Conservation (phyloP, 1,140 invertebrate genomes). For the Lasioglossum albipes region DNA sequence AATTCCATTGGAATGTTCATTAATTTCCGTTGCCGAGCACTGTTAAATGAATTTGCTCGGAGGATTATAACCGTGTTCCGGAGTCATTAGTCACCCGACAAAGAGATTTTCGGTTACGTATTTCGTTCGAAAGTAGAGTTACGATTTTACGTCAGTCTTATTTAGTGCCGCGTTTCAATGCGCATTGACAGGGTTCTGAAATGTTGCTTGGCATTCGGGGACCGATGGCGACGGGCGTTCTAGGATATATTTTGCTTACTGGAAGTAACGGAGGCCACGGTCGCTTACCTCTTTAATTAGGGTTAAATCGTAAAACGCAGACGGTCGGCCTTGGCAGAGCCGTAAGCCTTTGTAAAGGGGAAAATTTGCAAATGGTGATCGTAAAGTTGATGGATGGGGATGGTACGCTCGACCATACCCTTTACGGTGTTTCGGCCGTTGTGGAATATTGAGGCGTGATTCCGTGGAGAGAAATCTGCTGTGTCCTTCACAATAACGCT, state of each 20-base stretch:
- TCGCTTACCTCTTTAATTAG: constrained; percentile 75
- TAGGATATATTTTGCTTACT: constrained; percentile 43
- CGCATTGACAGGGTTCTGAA: too few species aligned
- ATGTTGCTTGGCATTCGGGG: too few species aligned
- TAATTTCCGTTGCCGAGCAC: too few species aligned
- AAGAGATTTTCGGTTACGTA: too few species aligned
- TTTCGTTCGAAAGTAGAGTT: too few species aligned
- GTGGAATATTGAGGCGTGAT: constrained; percentile 49
- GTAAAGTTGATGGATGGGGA: constrained; percentile 71
- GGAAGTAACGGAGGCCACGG: constrained; percentile 44
- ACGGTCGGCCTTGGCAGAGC: constrained; percentile 55
- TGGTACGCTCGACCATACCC: constrained; percentile 36
- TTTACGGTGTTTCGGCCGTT: constrained; percentile 52
- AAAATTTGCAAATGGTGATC: constrained; percentile 70
- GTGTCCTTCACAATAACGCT: neutral
- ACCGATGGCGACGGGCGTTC: constrained; percentile 27
- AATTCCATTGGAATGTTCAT: too few species aligned
- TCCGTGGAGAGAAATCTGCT: neutral
- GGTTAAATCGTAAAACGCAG: constrained; percentile 74
- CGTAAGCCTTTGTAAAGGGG: constrained; percentile 69
- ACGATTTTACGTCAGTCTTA: too few species aligned
- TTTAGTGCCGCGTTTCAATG: too few species aligned
- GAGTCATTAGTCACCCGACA: too few species aligned
- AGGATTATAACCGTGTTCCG: too few species aligned
- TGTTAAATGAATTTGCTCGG: too few species aligned